Conservation (phyloP, 2,113 vertebrate species). For the Sinocyclocheilus anshuiensis region DNA sequence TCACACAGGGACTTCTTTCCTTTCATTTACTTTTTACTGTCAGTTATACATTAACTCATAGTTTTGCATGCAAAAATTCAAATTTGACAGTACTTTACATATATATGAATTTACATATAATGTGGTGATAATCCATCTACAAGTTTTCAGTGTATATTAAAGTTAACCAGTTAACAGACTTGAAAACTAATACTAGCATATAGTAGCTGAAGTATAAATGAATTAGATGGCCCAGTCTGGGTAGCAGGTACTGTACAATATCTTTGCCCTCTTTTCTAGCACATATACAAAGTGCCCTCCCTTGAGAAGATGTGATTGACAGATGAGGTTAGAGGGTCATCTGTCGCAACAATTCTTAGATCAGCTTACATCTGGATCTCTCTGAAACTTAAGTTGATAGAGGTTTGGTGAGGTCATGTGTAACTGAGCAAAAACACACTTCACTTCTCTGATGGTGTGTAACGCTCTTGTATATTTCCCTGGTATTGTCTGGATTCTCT, state of each 20-base stretch:
- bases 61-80: neutral
- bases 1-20: neutral
- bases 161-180: neutral
- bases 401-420: constrained; percentile 15
- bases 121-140: neutral
- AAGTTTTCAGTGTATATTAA: too few species aligned
- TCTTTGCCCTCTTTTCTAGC: neutral
- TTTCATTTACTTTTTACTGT: neutral
- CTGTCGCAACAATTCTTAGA: constrained; percentile 5
- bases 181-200: neutral
- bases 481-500: neutral
- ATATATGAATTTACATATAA: too few species aligned
- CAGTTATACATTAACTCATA: neutral
- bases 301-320: constrained; percentile 20
- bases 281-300: neutral
- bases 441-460: neutral
- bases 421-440: constrained; percentile 2
- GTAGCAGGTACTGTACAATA: neutral
- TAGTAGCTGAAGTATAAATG: neutral
- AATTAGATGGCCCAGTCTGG: neutral
- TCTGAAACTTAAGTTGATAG: constrained; percentile 6
- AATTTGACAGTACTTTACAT: too few species aligned
- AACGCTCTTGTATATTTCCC: neutral
- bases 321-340: neutral
- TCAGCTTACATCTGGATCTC: constrained; percentile 3